Evolutionary conservation across 2,888 invertebrate genomes (phyloP), one percentile per base, ranked within the genome.

Genomic region (Elysia crispata): DNA sequence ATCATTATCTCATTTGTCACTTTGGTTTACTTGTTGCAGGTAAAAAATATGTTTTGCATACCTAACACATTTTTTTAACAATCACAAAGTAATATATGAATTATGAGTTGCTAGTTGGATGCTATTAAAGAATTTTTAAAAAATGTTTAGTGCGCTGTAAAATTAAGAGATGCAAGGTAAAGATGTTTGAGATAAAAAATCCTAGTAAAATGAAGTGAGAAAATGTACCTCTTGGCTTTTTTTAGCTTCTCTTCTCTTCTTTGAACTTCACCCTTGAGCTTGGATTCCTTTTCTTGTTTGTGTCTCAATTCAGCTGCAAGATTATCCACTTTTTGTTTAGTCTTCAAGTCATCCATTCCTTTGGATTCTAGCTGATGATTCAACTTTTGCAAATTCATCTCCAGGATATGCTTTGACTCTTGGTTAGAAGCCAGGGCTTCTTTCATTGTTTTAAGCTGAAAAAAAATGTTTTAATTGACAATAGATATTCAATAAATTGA

Each of bases 201-300:
- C 18, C 33, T 30, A 25, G 18, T 25, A 13, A 8, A 67, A 67
- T 23, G n/a, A 28, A 13, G 3, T 23, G 25, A 30, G 1, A 18
- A 6, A 30, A 18, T 20, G 20, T 67, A 67, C 67, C 67, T 67
- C 30, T 28, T 23, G 67, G 86, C 84, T 50, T 83, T 81, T n/a
- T 81, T 62, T 8, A 89, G 81, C 54, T 86, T 85, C n/a, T 84
- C 81, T 73, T 87, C 88, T 60, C 85, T 88, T 49, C 80, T 82
- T 62, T 75, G 80, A 13, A 88, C 83, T 49, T 85, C 76, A 41
- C 83, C 77, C 50, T 84, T 83, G 49, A 88, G 76, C 25, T 82
- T 81, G 41, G 82, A 83, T 60, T 85, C 78, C 11, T 86, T 81
- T 77, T 80, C 81, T 25, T 86, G 83, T 79, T 85, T 85, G 20